Evolutionary conservation across 2,113 vertebrate species (phyloP), one percentile per base, ranked within the genome.

Genomic region (Cygnus atratus): DNA sequence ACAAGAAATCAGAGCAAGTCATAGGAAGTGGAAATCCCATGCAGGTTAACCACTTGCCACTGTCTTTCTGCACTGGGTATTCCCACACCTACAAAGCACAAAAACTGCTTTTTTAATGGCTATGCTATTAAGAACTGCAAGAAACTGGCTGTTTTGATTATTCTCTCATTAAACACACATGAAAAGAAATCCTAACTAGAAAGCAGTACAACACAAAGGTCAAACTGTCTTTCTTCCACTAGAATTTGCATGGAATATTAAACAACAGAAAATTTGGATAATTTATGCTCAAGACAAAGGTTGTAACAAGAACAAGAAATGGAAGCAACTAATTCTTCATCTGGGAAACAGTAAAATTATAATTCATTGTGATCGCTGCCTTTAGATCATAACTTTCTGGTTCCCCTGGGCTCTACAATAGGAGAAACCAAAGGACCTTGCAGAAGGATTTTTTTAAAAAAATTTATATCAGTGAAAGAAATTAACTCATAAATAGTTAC

Each of bases 381-480:
- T 90, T 81, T 94, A 76, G 44, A 80, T 95, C 93, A 96, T 95
- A 79, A 94, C 91, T 94, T 95, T 96, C 89, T 83, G 22, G 46
- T 95, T 96, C 95, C 87, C 91, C 83, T 88, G 85, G 88, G 91
- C 77, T 96, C 65, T 44, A 44, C 78, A 83, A 44, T 8, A 84
- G 65, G 41, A 92, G 81, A 87, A 93, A 83, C 52, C 43, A 68
- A 89, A 95, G 71, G 77, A 94, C 59, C 63, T 90, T 9, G 3
- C 63, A 92, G 48, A 61, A 91, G 62, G 59, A 79, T 77, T 86
- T 86, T 86, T 86, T 46, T 72, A 55, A 82, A 85, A 76, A 78
- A 55, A 50, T 11, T 61, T 92, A 61, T 87, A 92, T 57, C 85
- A 67, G 43, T 61, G 71, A 87, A 78, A 96, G 44, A 93, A 92